Evolutionary conservation across 2,797 vertebrate species (phyloP).

Genomic region (Xyrichtys novacula): DNA sequence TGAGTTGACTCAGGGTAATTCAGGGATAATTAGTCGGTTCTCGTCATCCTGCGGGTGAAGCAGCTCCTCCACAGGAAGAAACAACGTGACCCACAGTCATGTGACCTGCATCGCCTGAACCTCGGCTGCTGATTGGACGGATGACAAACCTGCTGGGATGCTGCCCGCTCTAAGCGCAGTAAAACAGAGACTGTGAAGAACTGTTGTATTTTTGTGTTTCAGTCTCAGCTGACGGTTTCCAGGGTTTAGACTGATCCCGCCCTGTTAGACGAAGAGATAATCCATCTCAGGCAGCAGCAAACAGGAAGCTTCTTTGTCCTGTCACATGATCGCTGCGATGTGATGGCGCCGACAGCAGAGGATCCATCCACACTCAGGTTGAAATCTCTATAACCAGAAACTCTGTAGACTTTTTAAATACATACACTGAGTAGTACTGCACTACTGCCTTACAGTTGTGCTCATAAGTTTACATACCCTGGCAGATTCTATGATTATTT

Average conservation of each 20-base stretch:
- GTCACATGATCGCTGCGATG: not conserved
- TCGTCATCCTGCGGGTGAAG: conserved; percentile 54
- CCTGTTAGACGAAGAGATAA: not conserved
- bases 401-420: not conserved
- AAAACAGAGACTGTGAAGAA: not conserved
- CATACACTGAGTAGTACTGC: not conserved
- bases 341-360: not conserved
- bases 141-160: conserved; percentile 27
- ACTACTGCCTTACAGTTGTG: too few relatives aligned
- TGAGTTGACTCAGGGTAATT: conserved; percentile 64
- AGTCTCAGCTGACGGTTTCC: not conserved
- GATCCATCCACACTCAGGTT: not conserved
- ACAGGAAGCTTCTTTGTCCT: not conserved
- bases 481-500: too few relatives aligned
- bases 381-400: not conserved
- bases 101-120: conserved; percentile 40
- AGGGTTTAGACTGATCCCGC: not conserved
- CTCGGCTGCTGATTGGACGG: conserved; percentile 38
- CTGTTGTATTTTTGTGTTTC: not conserved
- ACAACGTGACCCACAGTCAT: conserved; percentile 55
- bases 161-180: conserved; percentile 13
- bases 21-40: conserved; percentile 65
- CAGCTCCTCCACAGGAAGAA: conserved; percentile 40
- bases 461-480: too few relatives aligned
- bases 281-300: not conserved